Percentiles rank a stretch among this genome's conserved stretches.
Conservation (phyloP, 2,797 vertebrate genomes). For the Scolopax rusticola region DNA sequence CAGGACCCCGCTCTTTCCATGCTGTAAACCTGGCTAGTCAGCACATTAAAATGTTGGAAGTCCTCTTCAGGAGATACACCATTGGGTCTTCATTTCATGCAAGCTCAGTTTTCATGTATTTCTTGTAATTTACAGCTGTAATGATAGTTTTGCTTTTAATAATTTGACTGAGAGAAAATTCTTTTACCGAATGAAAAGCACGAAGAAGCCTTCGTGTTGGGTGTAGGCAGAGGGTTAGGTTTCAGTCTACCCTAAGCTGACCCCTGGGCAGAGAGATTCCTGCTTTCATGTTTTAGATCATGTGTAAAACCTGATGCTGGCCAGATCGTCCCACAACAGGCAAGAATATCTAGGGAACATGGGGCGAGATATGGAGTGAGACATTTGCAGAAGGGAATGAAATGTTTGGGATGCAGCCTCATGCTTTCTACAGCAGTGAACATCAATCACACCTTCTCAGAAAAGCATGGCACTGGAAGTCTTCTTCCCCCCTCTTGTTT, state of each 20-base stretch:
- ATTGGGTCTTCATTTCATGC: neutral
- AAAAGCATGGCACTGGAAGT: slow-evolving; percentile 69
- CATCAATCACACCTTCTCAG: slow-evolving; percentile 84
- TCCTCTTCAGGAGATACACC: neutral
- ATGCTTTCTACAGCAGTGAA: slow-evolving; percentile 71
- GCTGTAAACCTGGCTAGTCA: neutral
- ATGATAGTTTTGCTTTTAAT: neutral
- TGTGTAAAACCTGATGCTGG: slow-evolving; percentile 73
- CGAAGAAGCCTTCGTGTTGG: slow-evolving; percentile 2
- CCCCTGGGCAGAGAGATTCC: slow-evolving; percentile 67
- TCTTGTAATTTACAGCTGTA: neutral
- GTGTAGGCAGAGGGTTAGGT: neutral
- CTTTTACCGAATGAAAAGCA: neutral
- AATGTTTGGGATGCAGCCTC: slow-evolving; percentile 75
- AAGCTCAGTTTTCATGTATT: neutral
- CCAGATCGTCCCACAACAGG: neutral
- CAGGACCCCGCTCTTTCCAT: neutral
- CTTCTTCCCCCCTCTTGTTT: neutral
- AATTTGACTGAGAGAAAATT: neutral
- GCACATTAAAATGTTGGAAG: neutral
- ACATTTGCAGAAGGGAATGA: slow-evolving; percentile 74
- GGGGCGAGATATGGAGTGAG: slow-evolving; percentile 50
- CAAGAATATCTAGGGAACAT: slow-evolving; percentile 74
- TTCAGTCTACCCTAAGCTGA: slow-evolving; percentile 72
- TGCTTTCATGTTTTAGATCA: slow-evolving; percentile 70